Evolutionary conservation across 1,140 invertebrate species (phyloP), one percentile per base, ranked within the genome.

Genomic region (Phymastichus coffea): DNA sequence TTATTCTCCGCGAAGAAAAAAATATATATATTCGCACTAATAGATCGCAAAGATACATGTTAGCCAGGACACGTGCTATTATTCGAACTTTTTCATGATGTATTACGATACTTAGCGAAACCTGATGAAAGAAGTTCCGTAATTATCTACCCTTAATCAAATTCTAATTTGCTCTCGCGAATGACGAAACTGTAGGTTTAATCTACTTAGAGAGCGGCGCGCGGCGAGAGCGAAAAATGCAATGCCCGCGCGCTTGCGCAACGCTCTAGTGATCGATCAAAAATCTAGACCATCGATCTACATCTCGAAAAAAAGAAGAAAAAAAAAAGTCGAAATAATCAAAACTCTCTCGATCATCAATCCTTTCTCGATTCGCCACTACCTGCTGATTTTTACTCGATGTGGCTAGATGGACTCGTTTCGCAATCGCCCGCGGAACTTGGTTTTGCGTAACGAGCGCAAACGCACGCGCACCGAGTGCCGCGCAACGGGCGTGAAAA

Each of bases 271-370:
- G 25, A 52, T 52, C 49, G 49, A 52, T 52, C 35, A 22, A 48
- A 10, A 35, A 48, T n/a, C 28, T 22, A 48, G 26, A 48, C 35
- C 26, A 33, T 48, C 46, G 46, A 52, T 52, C 49, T 23, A 52
- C 35, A 7, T 37, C 30, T 2, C 23, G 25, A n/a, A n/a, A n/a
- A n/a, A n/a, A n/a, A n/a, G n/a, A n/a, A n/a, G n/a, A n/a, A n/a
- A n/a, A n/a, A n/a, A n/a, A n/a, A n/a, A n/a, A n/a, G n/a, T n/a
- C 8, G 25, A 46, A 20, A 46, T 46, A 55, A 46, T 52, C 49
- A 46, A 55, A 46, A 25, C 41, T 35, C 28, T 23, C 19, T 55
- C 28, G 15, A 55, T 46, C 26, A 55, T 30, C 26, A 44, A 44
- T 55, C 41, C 25, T 44, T 44, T 44, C 33, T 23, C 15, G 40